Base-by-base conservation (phyloP, 1,140 invertebrate species). In the Oryzaephilus surinamensis region DNA sequence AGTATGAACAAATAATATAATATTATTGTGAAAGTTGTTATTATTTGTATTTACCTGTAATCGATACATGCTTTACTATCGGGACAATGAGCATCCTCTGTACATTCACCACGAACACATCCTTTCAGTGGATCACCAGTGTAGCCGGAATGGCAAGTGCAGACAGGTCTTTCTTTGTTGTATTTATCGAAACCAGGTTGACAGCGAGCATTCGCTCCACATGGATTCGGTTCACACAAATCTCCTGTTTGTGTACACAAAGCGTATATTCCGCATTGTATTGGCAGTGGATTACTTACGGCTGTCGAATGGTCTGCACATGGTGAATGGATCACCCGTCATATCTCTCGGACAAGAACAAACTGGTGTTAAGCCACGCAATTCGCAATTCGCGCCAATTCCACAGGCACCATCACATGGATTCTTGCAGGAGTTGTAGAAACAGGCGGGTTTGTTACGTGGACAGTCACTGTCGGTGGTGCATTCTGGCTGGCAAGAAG, bases 311-410 rank as follows among this genome's bases (percentile, higher is more conserved):
- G 77, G 81, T 48, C 84, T 72, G 61, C 86, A 90, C 46, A 72
- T 71, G 1, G 77, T 67, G 60, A 89, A 91, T 10, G 86, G 85
- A 72, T 90, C 77, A 2, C 86, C 86, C 14, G 84, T 89, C 77
- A 83, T 87, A 54, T 86, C 81, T 52, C 71, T 78, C 2, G 86
- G 86, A 60, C 87, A 92, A 26, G 79, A 84, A 62, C 87, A 90
- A 17, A 90, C 76, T 13, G 79, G 85, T 15, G 77, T 92, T 44
- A 75, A 67, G 0, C 83, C 77, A 6, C 80, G 65, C 18, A 89
- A 69, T 48, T 83, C 71, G 55, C 85, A 91, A 38, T 87, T 71
- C 26, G 88, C 85, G 45, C 83, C 80, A 1, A 81, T 63, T 19
- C 86, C 86, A 53, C 86, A 91, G 8, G 77, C 78, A 7, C 79